Base-by-base conservation (phyloP, 2,797 vertebrate species). In the Etheostoma perlongum region DNA sequence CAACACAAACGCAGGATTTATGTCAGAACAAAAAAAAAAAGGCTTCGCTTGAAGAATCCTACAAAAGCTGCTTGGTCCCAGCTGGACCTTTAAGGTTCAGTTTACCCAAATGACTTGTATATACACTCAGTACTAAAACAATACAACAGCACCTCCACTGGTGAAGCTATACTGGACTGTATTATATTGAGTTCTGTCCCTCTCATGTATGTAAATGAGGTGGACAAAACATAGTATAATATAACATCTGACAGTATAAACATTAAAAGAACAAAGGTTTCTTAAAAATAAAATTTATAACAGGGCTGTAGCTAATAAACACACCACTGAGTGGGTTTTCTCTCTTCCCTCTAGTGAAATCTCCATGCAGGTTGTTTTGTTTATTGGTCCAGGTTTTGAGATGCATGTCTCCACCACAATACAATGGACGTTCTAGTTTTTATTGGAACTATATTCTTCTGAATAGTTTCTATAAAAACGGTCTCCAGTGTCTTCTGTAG, bases 41-140 rank as follows among this genome's bases (percentile, higher is more conserved):
- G 53, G 18, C 52, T 63, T 48, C 0, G 18, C 60, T n/a, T 21
- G 8, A 58, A 59, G 15, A 67, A 53, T 10, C 46, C 15, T 7
- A 54, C 13, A 12, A 18, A 6, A 61, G 8, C 27, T 12, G 27
- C 15, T 30, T 11, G 21, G 49, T 61, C 53, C 5, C 21, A 25
- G 57, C 58, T 52, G 59, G 54, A 57, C 52, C 18, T 59, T 53
- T 23, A 67, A 72, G 63, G 76, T 62, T 67, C 72, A 55, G 67
- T 79, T 67, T 4, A 72, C 15, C 16, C 62, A 46, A 57, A 59
- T 30, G 0, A 59, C 13, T 52, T 42, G 5, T n/a, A 59, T 44
- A 42, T 2, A 60, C 40, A 49, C 21, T 21, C 54, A 42, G 49
- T 52, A 36, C 30, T 25, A 23, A 52, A 14, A 42, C 16, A 18